Base-by-base conservation (phyloP, 2,113 vertebrate genomes). In the Aythya baeri region DNA sequence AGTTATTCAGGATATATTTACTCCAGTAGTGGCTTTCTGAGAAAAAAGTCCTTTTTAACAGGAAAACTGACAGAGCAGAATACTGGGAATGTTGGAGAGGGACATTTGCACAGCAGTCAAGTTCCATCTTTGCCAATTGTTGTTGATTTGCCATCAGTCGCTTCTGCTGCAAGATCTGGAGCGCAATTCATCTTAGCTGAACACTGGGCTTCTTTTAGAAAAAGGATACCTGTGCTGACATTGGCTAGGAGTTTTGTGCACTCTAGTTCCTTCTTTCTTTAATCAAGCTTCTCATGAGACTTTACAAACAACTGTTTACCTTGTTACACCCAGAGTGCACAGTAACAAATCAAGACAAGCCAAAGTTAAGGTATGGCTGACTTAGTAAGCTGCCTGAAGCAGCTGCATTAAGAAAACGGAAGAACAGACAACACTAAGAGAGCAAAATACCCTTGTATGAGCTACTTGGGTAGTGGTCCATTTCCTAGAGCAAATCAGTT, bases 1-100 rank as follows among this genome's bases (percentile, higher is more conserved):
- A 97, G 88, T 95, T 82, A 91, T 79, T 96, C 76, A 72, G 89
- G 91, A 96, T 71, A 85, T 84, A 96, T 95, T 93, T 94, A 94
- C 92, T 96, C 91, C 57, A 50, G 75, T 65, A 92, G 83, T 0
- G 17, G 66, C 43, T 91, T 89, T 92, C 83, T 54, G 43, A 93
- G 79, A 96, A 88, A 9, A 22, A 78, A 75, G 80, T 27, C 61
- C 70, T 88, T 41, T 58, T 44, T 83, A 83, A 88, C 71, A 88
- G 86, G 76, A 82, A 68, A 94, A 84, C 43, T 58, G 91, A 89
- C 71, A 80, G 38, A 72, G 79, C 62, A 91, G 44, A 94, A 94
- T 41, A 49, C 63, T n/a, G 70, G 68, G 77, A 76, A 77, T 65
- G 66, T 49, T 81, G 66, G 86, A 93, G 41, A 91, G 44, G 86